Evolutionary conservation across 2,888 invertebrate species (phyloP).

Genomic region (Ormia ochracea): DNA sequence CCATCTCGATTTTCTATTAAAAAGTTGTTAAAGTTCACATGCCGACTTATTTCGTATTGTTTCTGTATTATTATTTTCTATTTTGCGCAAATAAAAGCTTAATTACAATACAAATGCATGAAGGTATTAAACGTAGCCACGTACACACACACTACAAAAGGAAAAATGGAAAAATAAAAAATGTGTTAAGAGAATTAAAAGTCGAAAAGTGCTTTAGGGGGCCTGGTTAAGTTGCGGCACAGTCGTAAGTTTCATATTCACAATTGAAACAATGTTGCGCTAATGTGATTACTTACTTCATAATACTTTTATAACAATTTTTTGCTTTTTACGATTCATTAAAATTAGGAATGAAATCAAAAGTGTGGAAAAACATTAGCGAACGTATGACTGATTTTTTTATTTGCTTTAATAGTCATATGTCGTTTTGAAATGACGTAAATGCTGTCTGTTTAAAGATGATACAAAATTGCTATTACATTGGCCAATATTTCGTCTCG

Average conservation of each 20-base stretch:
- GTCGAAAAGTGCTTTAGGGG: slow-evolving; percentile 40
- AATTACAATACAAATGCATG: background rate
- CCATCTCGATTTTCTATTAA: background rate
- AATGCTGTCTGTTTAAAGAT: too few relatives aligned
- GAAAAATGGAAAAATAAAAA: background rate
- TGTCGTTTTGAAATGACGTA: too few relatives aligned
- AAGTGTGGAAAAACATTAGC: too few relatives aligned
- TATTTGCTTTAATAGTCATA: too few relatives aligned
- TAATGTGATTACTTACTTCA: background rate
- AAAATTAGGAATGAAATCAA: too few relatives aligned
- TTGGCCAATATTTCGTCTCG: too few relatives aligned
- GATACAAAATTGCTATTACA: too few relatives aligned
- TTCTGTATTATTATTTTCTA: too few relatives aligned
- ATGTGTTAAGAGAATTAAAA: slow-evolving; percentile 54
- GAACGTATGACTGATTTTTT: too few relatives aligned
- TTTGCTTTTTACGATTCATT: too few relatives aligned
- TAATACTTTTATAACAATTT: background rate
- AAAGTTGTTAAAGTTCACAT: background rate
- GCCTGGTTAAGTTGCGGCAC: slow-evolving; percentile 11
- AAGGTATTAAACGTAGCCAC: background rate
- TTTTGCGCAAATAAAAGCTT: background rate
- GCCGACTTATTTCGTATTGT: background rate
- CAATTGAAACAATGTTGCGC: slow-evolving; percentile 14
- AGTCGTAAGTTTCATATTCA: slow-evolving; percentile 15
- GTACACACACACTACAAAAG: background rate